These are phyloP conservation scores for Xylota sylvarum DNA, from an alignment of 2,888 invertebrate genomes.

Conservation along the genomic window DNA sequence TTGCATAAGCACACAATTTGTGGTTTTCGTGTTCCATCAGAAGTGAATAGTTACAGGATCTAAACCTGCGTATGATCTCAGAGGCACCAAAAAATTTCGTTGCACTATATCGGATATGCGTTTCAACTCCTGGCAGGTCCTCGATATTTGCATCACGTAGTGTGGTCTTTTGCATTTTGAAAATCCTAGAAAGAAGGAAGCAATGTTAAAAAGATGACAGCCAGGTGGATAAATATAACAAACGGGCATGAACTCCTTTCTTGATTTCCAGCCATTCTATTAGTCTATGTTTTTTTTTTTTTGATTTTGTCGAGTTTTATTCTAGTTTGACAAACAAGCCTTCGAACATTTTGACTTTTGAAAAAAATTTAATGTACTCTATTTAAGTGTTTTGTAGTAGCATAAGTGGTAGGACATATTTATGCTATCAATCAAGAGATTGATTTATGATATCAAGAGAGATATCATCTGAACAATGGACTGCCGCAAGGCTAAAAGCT, in stretches of 20 bases:
- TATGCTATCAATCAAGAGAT: too few relatives aligned
- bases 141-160: slow-evolving; percentile 49
- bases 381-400: too few relatives aligned
- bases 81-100: slow-evolving; percentile 35
- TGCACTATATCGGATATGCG: background rate
- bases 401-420: too few relatives aligned
- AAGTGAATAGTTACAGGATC: slow-evolving; percentile 37
- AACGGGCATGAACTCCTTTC: slow-evolving; percentile 20
- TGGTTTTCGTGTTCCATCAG: slow-evolving; percentile 9
- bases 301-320: background rate
- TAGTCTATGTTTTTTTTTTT: background rate
- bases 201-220: background rate
- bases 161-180: background rate
- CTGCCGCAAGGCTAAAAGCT: too few relatives aligned
- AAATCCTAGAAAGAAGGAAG: background rate
- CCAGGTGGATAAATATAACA: background rate
- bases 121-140: slow-evolving; percentile 1
- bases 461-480: too few relatives aligned
- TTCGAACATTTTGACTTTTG: too few relatives aligned
- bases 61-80: slow-evolving; percentile 19
- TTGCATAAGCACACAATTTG: slow-evolving; percentile 80
- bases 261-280: slow-evolving; percentile 7
- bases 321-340: too few relatives aligned
- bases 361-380: background rate
- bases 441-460: too few relatives aligned